Conservation (phyloP, 2,113 vertebrate genomes). For the Hypocryptadius cinnamomeus region DNA sequence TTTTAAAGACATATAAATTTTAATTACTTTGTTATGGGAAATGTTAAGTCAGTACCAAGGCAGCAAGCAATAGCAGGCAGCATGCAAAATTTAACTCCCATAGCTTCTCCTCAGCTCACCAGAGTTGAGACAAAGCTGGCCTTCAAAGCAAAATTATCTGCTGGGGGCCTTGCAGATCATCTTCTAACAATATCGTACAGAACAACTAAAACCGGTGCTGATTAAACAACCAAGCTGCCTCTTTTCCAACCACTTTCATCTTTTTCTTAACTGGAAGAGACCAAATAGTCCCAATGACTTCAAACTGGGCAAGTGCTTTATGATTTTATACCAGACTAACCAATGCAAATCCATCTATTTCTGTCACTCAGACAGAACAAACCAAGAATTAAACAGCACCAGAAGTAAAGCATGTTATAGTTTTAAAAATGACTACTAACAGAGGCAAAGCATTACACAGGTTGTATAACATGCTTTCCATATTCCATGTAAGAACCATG, state of each 20-base stretch:
- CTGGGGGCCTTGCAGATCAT: not conserved
- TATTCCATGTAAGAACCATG: not conserved
- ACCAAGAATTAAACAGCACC: not conserved
- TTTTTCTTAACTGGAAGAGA: not conserved
- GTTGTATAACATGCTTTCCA: not conserved
- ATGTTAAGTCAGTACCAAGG: not conserved
- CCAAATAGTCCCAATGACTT: not conserved
- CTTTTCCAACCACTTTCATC: not conserved
- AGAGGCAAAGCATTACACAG: not conserved
- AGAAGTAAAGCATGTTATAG: not conserved
- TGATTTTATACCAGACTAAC: not conserved
- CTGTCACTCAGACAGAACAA: not conserved
- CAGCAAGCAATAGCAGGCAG: not conserved
- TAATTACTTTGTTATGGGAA: not conserved
- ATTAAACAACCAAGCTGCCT: not conserved
- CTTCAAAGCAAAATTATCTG: not conserved
- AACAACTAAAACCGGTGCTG: not conserved
- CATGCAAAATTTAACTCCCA: not conserved
- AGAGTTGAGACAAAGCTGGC: not conserved
- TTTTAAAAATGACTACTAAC: not conserved
- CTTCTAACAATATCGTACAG: not conserved
- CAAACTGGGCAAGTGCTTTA: not conserved
- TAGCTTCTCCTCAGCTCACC: not conserved
- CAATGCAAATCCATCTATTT: not conserved
- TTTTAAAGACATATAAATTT: not conserved